Evolutionary conservation across 1,140 invertebrate genomes (phyloP).

Genomic region (Megathymus violae): DNA sequence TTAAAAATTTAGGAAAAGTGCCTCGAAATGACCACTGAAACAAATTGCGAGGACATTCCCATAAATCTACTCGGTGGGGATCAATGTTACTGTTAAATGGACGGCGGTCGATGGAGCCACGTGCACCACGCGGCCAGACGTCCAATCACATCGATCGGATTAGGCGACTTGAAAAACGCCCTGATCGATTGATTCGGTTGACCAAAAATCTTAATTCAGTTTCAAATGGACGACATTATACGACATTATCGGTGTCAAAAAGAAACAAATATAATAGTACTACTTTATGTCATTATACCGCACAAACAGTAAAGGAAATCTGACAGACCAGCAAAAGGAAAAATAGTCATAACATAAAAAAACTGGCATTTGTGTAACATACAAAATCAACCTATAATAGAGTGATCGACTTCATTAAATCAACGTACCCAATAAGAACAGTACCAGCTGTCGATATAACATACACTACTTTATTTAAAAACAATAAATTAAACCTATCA

Average conservation of each 20-base stretch:
- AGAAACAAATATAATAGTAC: too few relatives aligned
- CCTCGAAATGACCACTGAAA: conserved; percentile 1
- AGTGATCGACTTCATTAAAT: not conserved
- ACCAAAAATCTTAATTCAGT: conserved; percentile 17
- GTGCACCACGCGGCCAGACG: conserved; percentile 11
- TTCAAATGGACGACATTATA: too few relatives aligned
- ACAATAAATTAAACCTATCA: too few relatives aligned
- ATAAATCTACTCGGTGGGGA: conserved; percentile 29
- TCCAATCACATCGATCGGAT: conserved; percentile 28
- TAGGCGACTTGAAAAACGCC: conserved; percentile 30
- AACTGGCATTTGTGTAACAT: not conserved
- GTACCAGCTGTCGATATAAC: not conserved
- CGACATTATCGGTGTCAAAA: too few relatives aligned
- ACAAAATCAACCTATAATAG: not conserved
- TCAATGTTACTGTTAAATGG: conserved; percentile 27
- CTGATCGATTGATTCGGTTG: conserved; percentile 31
- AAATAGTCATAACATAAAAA: too few relatives aligned
- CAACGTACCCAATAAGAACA: not conserved
- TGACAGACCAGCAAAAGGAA: too few relatives aligned
- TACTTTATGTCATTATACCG: too few relatives aligned
- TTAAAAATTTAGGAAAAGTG: conserved; percentile 18
- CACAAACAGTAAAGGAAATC: too few relatives aligned
- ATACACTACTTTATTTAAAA: not conserved
- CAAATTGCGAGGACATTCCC: conserved; percentile 19
- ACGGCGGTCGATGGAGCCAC: conserved; percentile 25